Conservation (phyloP, 1,140 invertebrate species). For the Chlorops oryzae region DNA sequence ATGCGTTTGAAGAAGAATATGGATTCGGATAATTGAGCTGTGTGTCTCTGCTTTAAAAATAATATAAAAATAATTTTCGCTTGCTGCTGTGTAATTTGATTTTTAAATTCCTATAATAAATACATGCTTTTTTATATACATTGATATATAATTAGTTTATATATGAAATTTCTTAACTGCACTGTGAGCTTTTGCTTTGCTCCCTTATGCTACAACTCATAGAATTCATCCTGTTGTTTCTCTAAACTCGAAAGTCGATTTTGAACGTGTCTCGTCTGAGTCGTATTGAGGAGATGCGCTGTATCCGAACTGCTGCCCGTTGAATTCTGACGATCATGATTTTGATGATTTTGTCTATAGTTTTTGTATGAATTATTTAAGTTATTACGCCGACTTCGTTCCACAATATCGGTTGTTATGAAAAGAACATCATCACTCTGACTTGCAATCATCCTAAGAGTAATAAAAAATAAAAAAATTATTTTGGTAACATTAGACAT, state of each 20-base stretch:
- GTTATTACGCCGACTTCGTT: conserved; percentile 31
- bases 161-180: no score
- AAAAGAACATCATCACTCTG: conserved; percentile 43
- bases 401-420: conserved; percentile 34
- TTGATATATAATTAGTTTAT: no score
- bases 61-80: no score
- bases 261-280: conserved; percentile 69
- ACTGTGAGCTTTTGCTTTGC: no score
- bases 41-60: no score
- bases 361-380: conserved; percentile 44
- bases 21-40: no score
- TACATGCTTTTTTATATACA: no score
- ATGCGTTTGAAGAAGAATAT: no score
- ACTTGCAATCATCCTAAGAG: conserved; percentile 33
- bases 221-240: conserved; percentile 79
- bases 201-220: conserved; percentile 73
- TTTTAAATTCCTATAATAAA: no score
- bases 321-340: conserved; percentile 38
- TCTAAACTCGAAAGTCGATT: conserved; percentile 73
- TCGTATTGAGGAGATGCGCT: conserved; percentile 63
- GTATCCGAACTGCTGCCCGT: conserved; percentile 46
- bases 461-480: no score
- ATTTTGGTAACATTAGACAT: no score
- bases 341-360: conserved; percentile 27
- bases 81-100: no score